Evolutionary conservation across 2,888 invertebrate species (phyloP), one percentile per base, ranked within the genome.

Genomic region (Himalopsyche tibetana): DNA sequence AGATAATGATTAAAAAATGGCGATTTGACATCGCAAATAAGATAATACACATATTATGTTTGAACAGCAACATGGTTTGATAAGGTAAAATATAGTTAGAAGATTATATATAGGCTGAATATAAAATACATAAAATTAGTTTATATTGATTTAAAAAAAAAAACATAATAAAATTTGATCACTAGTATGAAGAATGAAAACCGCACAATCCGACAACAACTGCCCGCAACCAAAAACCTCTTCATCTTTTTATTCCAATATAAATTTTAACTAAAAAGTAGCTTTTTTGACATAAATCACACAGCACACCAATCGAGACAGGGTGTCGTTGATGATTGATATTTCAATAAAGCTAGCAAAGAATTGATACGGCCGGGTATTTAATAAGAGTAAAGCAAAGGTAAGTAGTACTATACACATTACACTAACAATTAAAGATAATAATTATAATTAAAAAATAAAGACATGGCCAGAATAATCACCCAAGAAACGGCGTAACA

Each of bases 391-490:
- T 42, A 80, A 80, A 80, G 19, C 36, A 56, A 19, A 15, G n/a
- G 28, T 55, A 83, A 80, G 45, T 45, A 80, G 36, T n/a, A 28
- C 40, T 80, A 80, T 80, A 36, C 80, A 80, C 40, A 42, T 80
- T 80, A 80, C 5, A 40, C 80, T 80, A 80, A 80, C 36, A 80
- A 80, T 80, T 80, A 55, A 11, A 11, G 28, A 63, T 63, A 63
- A 63, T 19, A 19, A 63, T 63, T 63, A 63, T 1, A 63, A 63
- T 63, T 19, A 63, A 38, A 85, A 74, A 45, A 82, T 55, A 51
- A 83, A 84, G 56, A 86, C 69, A 85, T 88, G 88, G 87, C 85
- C 87, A 87, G 55, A 80, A 56, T 82, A 82, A 88, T 82, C 87
- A 88, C 87, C 87, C 55, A 80, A 28, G 40, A 55, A 79, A 19